Evolutionary conservation across 1,140 invertebrate genomes (phyloP).

Genomic region (Lasaia peninsularis): DNA sequence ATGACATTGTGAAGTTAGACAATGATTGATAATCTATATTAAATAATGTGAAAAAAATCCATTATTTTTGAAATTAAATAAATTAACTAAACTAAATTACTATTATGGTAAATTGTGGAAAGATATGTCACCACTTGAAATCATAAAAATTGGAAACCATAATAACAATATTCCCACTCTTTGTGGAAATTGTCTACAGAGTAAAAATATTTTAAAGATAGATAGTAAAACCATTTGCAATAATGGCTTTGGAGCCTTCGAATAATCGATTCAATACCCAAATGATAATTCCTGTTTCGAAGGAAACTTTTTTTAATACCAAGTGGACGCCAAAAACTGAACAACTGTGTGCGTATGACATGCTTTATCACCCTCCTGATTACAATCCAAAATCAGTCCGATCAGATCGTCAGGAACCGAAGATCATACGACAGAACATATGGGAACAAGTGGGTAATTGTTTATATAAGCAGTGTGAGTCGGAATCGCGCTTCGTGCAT

Average conservation of each 20-base stretch:
- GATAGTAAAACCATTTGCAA: not conserved
- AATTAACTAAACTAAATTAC: no score
- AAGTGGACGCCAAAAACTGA: constrained; percentile 36
- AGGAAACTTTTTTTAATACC: constrained; percentile 56
- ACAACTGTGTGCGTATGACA: constrained; percentile 58
- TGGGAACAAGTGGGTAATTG: constrained; percentile 53
- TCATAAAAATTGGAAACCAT: no score
- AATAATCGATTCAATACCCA: constrained; percentile 40
- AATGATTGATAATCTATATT: no score
- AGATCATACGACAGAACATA: constrained; percentile 59
- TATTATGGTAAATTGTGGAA: no score
- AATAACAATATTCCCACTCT: no score
- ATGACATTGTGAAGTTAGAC: no score
- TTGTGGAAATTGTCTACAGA: no score
- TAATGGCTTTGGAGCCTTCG: constrained; percentile 13
- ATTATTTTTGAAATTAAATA: no score
- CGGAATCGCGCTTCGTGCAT: no score
- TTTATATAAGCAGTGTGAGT: constrained; percentile 3
- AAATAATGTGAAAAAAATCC: no score
- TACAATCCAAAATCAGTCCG: constrained; percentile 58
- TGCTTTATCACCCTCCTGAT: constrained; percentile 63
- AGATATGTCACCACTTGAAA: no score
- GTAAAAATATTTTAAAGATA: no score
- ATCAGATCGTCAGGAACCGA: constrained; percentile 54
- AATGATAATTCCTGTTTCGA: constrained; percentile 59